phyloP scores from a whole-genome alignment of 2,888 invertebrate genomes.

The Cantharis rufa region DNA sequence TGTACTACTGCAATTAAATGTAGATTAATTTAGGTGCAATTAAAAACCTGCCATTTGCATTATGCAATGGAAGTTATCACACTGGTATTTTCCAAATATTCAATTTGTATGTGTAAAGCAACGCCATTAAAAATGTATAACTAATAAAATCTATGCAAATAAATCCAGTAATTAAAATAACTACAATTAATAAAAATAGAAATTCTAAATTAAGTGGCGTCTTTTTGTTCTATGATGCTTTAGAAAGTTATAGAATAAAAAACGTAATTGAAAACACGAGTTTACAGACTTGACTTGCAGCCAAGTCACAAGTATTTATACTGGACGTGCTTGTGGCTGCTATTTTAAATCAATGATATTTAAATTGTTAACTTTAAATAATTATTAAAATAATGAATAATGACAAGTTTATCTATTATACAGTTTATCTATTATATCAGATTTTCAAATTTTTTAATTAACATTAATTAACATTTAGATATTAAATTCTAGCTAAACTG shows the following conservation, averaged over 20 bases:
- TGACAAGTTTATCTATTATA: not conserved
- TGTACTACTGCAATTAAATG: not conserved
- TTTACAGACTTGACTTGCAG: not conserved
- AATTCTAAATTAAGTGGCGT: not conserved
- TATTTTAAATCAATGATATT: not conserved
- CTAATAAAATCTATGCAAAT: not conserved
- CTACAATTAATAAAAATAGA: not conserved
- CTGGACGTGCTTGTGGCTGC: not conserved
- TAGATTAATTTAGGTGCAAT: not conserved
- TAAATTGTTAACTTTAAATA: not conserved
- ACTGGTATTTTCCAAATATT: not conserved
- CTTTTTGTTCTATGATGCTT: not conserved
- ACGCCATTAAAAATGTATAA: not conserved
- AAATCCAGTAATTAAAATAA: not conserved
- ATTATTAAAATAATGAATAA: not conserved
- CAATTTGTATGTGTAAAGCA: not conserved
- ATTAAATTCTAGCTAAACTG: no score
- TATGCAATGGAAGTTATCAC: not conserved
- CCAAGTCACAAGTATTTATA: not conserved
- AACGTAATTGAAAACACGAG: not conserved
- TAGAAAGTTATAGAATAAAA: not conserved
- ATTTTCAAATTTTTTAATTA: no score
- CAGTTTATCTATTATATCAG: no score
- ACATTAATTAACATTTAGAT: no score
- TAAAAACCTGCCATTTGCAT: not conserved